Base-by-base conservation (phyloP, 2,888 invertebrate species). In the Microchrysa polita region DNA sequence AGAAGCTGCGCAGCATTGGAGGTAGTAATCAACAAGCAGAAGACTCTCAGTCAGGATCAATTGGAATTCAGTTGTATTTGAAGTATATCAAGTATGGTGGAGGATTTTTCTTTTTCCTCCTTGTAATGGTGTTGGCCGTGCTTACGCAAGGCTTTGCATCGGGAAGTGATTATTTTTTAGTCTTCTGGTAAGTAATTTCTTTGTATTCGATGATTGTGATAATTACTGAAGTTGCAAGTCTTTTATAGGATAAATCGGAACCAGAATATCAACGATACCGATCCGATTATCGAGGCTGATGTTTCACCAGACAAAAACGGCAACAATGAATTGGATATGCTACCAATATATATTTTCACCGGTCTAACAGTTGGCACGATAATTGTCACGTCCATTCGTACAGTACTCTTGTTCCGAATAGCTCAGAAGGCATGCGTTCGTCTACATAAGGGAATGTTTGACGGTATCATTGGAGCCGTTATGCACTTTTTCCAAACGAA, bases 401-500 rank as follows among this genome's bases (percentile, higher is more conserved):
- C 84, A 22, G 84, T 83, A 67, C 76, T 85, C 1, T 88, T 88
- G 80, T 90, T 89, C 78, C 82, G 83, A 75, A 80, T 89, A 84
- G 88, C 85, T 81, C 93, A 94, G 90, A 88, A 87, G 48, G 92
- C 95, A 0, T 94, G 96, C 0, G 90, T 88, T 4, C 88, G 86
- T 5, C 86, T 97, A 0, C 97, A 97, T 85, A 91, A 93, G 83
- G 86, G 84, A 16, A 96, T 96, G 95, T 95, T 96, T 82, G 84
- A 87, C 16, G 87, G 91, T 34, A 90, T 97, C 20, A 91, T 94
- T 1, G 87, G 92, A 18, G 92, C 94, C 0, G 90, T 93, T 0
- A 93, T 95, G 89, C 87, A 90, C 22, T 97, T 97, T 86, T 97
- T 96, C 86, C 94, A 95, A 81, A 90, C 90, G 2, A 96, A 96